Evolutionary conservation across 1,140 invertebrate species (phyloP).

Genomic region (Nebria ingens): DNA sequence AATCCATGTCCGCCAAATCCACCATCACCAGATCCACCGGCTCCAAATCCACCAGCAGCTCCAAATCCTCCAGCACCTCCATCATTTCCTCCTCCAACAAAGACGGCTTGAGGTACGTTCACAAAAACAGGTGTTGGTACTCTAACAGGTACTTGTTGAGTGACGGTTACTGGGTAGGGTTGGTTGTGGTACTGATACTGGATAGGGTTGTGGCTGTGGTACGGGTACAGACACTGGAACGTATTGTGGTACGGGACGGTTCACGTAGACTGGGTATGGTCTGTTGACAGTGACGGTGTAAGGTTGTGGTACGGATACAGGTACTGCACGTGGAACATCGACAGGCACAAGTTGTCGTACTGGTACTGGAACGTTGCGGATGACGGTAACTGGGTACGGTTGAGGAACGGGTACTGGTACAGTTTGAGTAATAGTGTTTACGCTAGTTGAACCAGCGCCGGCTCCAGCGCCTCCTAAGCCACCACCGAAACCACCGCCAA

Average conservation of each 20-base stretch:
- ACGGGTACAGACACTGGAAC: constrained; percentile 17
- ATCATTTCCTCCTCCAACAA: constrained; percentile 25
- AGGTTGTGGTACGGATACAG: constrained; percentile 30
- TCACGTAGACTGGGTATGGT: constrained; percentile 15
- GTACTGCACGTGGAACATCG: constrained; percentile 18
- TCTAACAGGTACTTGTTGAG: constrained; percentile 24
- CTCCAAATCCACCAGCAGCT: constrained; percentile 17
- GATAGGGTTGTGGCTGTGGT: constrained; percentile 16
- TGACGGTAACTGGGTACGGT: constrained; percentile 34
- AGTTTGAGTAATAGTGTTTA: constrained; percentile 12
- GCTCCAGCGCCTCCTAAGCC: constrained; percentile 17
- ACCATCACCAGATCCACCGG: constrained; percentile 18
- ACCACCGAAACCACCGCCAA: constrained; percentile 13
- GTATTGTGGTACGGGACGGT: constrained; percentile 14
- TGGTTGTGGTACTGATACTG: constrained; percentile 17
- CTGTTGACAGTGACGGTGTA: constrained; percentile 14
- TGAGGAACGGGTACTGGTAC: constrained; percentile 21
- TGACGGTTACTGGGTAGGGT: constrained; percentile 24
- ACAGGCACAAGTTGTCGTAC: constrained; percentile 26
- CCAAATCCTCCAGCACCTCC: constrained; percentile 15
- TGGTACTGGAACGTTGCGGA: constrained; percentile 24
- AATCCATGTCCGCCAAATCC: constrained; percentile 13
- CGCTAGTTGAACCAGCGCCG: constrained; percentile 17
- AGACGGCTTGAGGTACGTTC: constrained; percentile 42
- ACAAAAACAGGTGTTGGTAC: constrained; percentile 34